Evolutionary conservation across 2,888 invertebrate species (phyloP).

Genomic region (Hoplodrina blanda): DNA sequence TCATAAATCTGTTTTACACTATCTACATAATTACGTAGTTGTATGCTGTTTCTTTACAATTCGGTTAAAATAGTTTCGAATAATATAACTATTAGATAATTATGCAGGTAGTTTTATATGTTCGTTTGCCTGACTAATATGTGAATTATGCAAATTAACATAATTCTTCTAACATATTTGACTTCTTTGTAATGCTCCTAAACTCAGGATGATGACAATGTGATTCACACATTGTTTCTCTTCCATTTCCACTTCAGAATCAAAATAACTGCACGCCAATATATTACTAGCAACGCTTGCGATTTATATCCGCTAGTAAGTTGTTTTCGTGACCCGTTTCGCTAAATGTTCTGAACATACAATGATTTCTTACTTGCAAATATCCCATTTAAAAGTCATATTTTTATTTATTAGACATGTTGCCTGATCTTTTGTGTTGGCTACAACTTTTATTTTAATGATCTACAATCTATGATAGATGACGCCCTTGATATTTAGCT

Average conservation of each 20-base stretch:
- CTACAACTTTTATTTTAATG: neutral
- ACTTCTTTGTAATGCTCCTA: neutral
- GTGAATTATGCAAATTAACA: neutral
- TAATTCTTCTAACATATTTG: neutral
- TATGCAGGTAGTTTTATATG: neutral
- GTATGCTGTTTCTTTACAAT: neutral
- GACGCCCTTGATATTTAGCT: constrained; percentile 49
- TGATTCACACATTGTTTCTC: constrained; percentile 23
- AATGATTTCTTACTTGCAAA: constrained; percentile 51
- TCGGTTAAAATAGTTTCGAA: neutral
- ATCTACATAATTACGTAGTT: constrained; percentile 3
- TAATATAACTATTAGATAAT: neutral
- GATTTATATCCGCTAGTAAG: constrained; percentile 22
- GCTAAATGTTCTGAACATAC: constrained; percentile 41
- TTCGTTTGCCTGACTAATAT: neutral
- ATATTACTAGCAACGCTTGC: constrained; percentile 22
- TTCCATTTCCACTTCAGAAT: constrained; percentile 17
- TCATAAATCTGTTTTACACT: constrained; percentile 3
- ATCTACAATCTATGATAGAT: constrained; percentile 15
- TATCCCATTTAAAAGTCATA: constrained; percentile 51
- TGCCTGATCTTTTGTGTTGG: neutral
- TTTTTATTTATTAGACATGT: constrained; percentile 46
- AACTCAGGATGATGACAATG: constrained; percentile 7
- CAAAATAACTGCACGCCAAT: constrained; percentile 34
- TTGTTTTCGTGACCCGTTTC: constrained; percentile 59